Conservation (phyloP, 1,140 invertebrate species). For the Anthonomus grandis region DNA sequence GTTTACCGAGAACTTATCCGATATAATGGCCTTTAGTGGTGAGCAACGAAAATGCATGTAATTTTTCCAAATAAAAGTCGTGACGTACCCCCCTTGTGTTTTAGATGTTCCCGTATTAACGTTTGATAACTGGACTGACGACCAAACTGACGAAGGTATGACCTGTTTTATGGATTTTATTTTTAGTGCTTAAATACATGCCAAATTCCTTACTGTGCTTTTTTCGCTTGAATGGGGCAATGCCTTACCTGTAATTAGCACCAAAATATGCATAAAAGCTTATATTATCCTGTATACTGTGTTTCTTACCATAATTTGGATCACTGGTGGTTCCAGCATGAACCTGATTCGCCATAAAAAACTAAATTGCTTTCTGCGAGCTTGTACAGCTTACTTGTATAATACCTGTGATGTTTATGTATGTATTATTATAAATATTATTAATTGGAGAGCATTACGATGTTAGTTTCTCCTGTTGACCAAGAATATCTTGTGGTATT, state of each 20-base stretch:
- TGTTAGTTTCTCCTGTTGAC: too few relatives aligned
- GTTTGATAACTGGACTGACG: slow-evolving; percentile 40
- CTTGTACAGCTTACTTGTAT: too few relatives aligned
- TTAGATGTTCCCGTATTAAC: slow-evolving; percentile 44
- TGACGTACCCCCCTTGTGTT: slow-evolving; percentile 33
- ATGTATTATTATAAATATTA: too few relatives aligned
- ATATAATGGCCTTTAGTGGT: slow-evolving; percentile 49
- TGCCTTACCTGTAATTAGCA: background rate
- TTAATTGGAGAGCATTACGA: too few relatives aligned
- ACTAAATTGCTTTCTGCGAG: too few relatives aligned
- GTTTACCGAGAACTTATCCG: slow-evolving; percentile 40
- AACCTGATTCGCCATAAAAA: too few relatives aligned
- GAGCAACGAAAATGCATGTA: slow-evolving; percentile 35
- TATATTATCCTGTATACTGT: background rate
- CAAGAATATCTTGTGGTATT: too few relatives aligned
- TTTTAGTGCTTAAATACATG: slow-evolving; percentile 18
- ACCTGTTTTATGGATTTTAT: slow-evolving; percentile 27
- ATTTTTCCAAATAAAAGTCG: slow-evolving; percentile 27
- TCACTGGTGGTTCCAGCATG: too few relatives aligned
- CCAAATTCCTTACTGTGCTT: background rate
- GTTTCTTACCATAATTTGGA: background rate
- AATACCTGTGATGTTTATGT: too few relatives aligned
- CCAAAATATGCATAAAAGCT: background rate
- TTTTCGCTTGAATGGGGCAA: background rate
- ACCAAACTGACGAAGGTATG: slow-evolving; percentile 44